Conservation (phyloP, 2,113 vertebrate species). For the Poecilia latipinna region DNA sequence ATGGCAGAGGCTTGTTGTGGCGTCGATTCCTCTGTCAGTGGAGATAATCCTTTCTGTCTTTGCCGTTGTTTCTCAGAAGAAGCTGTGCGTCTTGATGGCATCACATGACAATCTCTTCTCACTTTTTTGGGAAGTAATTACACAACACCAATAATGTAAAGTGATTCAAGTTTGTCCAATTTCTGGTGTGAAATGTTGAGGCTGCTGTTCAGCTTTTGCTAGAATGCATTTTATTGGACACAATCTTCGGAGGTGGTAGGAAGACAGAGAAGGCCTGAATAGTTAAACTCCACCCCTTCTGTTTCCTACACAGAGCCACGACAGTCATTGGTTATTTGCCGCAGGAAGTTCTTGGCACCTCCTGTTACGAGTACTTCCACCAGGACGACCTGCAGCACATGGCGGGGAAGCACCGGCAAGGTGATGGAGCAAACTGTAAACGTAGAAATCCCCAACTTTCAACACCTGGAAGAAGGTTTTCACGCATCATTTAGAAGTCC, state of each 20-base stretch:
- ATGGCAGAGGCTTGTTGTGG: slow-evolving; percentile 29
- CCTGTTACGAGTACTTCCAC: slow-evolving; percentile 93
- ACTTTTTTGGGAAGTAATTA: slow-evolving; percentile 61
- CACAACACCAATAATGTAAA: slow-evolving; percentile 55
- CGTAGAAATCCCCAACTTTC: background rate
- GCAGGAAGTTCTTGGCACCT: slow-evolving; percentile 90
- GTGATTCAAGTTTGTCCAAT: slow-evolving; percentile 31
- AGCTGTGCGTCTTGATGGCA: slow-evolving; percentile 58
- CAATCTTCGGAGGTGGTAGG: background rate
- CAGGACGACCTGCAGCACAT: slow-evolving; percentile 89
- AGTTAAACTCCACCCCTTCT: background rate
- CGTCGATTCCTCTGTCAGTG: slow-evolving; percentile 7
- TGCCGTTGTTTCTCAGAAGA: slow-evolving; percentile 69
- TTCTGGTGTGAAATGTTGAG: slow-evolving; percentile 7
- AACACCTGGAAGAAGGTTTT: background rate
- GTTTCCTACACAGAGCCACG: slow-evolving; percentile 79
- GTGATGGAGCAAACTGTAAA: slow-evolving; percentile 66
- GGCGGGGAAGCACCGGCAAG: slow-evolving; percentile 91
- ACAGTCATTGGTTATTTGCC: slow-evolving; percentile 88
- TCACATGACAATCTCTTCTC: slow-evolving; percentile 57
- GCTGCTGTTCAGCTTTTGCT: background rate
- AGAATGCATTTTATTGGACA: background rate
- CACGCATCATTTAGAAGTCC: background rate
- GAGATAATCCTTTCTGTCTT: slow-evolving; percentile 64
- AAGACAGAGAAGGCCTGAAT: background rate